Base-by-base conservation (phyloP, 2,797 vertebrate genomes). In the Enteromius treurensis region DNA sequence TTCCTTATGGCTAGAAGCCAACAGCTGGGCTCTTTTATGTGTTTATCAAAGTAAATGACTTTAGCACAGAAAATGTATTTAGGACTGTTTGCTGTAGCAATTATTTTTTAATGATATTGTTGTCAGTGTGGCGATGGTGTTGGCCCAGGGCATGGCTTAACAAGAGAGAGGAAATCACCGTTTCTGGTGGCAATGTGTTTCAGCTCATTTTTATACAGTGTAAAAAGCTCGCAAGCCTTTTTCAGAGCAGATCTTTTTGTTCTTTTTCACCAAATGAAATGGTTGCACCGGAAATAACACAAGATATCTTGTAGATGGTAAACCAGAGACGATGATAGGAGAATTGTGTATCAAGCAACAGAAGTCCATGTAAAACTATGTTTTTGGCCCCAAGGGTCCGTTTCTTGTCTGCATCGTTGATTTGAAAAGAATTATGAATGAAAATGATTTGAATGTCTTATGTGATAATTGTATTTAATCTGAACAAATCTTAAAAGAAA, bases 81-180 rank as follows among this genome's bases (percentile, higher is more conserved):
- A 79, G 34, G n/a, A 34, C 47, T 86, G 64, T 87, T 88, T 86
- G 62, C 68, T 75, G 23, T 47, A 69, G 19, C 47, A 84, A 73
- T 71, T 82, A 53, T 74, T 69, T 77, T 86, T 71, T 64, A 51
- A 81, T 76, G 49, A 58, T 70, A 34, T 80, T 82, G 81, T 87
- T 79, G 60, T 83, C 37, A 49, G 15, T 80, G 55, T 37, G 77
- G 10, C 34, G 1, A 58, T 29, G 32, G 65, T 77, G 77, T 60
- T 53, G 69, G 40, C 82, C 75, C 10, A 8, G 15, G 74, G 86
- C 67, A 21, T 65, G 64, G 49, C 26, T 82, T 77, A 77, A 68
- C 42, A 80, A 86, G 13, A n/a, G 60, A 73, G 67, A 60, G 47
- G 9, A 68, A 73, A n/a, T 3, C 14, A 19, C 67, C 58, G 17